Evolutionary conservation across 2,113 vertebrate genomes (phyloP).

Genomic region (Vulpes ferrilata): DNA sequence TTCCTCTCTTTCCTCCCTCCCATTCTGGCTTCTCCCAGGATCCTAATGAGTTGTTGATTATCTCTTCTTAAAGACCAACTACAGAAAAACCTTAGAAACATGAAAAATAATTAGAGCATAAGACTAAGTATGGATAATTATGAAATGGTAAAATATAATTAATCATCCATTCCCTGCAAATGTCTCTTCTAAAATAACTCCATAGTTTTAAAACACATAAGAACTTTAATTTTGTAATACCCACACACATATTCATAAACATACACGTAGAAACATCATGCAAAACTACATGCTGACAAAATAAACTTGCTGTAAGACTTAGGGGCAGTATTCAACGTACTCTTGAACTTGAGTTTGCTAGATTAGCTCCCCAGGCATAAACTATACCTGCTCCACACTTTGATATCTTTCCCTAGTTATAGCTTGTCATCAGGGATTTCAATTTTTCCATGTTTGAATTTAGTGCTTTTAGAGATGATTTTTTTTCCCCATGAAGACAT

Average conservation of each 20-base stretch:
- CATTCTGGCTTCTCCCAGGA: not conserved
- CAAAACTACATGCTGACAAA: slow-evolving; percentile 2
- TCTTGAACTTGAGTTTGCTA: not conserved
- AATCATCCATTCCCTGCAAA: slow-evolving; percentile 78
- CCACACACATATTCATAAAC: not conserved
- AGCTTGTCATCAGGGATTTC: slow-evolving; percentile 8
- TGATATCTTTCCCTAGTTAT: slow-evolving; percentile 20
- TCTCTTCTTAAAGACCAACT: slow-evolving; percentile 79
- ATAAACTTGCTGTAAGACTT: not conserved
- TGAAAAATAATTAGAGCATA: slow-evolving; percentile 84
- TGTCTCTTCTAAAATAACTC: slow-evolving; percentile 66
- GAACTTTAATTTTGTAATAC: not conserved
- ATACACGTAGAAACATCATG: not conserved
- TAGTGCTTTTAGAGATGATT: not conserved
- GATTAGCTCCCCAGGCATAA: not conserved
- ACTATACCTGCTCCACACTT: slow-evolving; percentile 45
- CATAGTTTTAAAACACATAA: slow-evolving; percentile 64
- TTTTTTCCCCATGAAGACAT: not conserved
- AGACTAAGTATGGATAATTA: slow-evolving; percentile 81
- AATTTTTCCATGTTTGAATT: slow-evolving; percentile 23
- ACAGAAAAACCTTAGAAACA: slow-evolving; percentile 80
- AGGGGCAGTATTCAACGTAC: not conserved
- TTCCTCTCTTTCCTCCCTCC: not conserved
- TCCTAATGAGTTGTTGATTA: slow-evolving; percentile 84
- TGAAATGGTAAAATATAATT: slow-evolving; percentile 82